Base-by-base conservation (phyloP, 1,140 invertebrate species). In the Panagrolaimus sp. region DNA sequence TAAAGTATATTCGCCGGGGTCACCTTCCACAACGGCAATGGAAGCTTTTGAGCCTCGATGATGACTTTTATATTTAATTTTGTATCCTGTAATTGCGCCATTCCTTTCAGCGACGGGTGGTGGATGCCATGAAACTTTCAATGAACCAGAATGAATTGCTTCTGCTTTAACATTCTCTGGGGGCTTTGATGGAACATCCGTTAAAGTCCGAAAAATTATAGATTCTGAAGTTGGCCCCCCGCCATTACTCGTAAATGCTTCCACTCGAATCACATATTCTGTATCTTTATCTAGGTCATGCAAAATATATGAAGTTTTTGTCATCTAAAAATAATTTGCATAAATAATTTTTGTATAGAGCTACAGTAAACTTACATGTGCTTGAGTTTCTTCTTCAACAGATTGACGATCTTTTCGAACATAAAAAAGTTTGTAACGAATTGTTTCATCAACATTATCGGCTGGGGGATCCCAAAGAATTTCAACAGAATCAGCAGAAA, bases 81-180 rank as follows among this genome's bases (percentile, higher is more conserved):
- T 96, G 85, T 96, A 97, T 0, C 94, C 94, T 0, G 91, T 94
- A 32, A 98, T 92, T 43, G 92, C 86, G 1, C 94, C 94, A 84
- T 96, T 96, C 82, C 89, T 89, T 38, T 89, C 88, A 75, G 91
- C 89, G 2, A 87, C 78, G 0, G 90, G 88, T 0, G 93, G 92
- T 4, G 91, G 90, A 79, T 94, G 91, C 95, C 95, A 98, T 65
- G 91, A 88, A 7, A 97, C 88, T 67, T 26, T 10, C 17, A 65
- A 43, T 64, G 87, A 87, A 85, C 93, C 91, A 46, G 89, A 90
- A 65, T 91, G 90, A 72, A 90, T 90, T 21, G 88, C 88, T 44
- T 91, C 88, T 84, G 92, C 90, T 6, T 92, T 84, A 44, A 97
- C 89, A 86, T 97, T 96, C 70, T 89, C 88, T 0, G 95, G 94